Percentiles rank a stretch among this genome's conserved stretches.
Conservation (phyloP, 2,113 vertebrate genomes). For the Myrmecobius fasciatus region DNA sequence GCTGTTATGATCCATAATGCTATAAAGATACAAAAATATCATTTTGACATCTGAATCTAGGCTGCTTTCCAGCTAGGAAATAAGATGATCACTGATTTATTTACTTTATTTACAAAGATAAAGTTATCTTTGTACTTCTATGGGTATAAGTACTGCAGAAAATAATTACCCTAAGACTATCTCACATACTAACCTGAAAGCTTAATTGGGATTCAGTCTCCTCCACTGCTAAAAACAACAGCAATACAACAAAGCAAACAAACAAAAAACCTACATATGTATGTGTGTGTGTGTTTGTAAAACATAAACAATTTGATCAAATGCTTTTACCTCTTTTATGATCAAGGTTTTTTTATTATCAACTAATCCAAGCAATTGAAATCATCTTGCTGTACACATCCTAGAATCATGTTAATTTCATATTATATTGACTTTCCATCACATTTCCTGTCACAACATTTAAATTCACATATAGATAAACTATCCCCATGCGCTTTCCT, state of each 20-base stretch:
- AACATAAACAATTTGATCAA: constrained; percentile 68
- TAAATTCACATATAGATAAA: constrained; percentile 68
- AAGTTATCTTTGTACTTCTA: constrained; percentile 34
- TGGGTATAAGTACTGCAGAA: constrained; percentile 44
- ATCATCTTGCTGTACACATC: constrained; percentile 68
- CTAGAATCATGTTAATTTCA: constrained; percentile 66
- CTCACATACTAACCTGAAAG: constrained; percentile 57
- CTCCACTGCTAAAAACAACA: constrained; percentile 5
- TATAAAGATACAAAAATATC: constrained; percentile 39
- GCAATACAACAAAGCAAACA: neutral
- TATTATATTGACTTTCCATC: constrained; percentile 69
- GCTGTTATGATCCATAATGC: constrained; percentile 6
- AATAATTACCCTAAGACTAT: constrained; percentile 71
- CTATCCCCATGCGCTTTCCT: constrained; percentile 42
- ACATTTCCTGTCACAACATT: constrained; percentile 71
- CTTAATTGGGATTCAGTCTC: constrained; percentile 59
- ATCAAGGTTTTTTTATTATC: constrained; percentile 63
- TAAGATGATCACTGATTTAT: constrained; percentile 51
- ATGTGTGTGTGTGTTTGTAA: constrained; percentile 39
- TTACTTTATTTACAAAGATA: constrained; percentile 58
- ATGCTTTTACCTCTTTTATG: constrained; percentile 62
- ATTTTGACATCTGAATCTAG: constrained; percentile 58
- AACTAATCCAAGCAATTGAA: constrained; percentile 72
- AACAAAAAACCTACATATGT: neutral
- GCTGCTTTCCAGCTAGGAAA: constrained; percentile 46